Evolutionary conservation across 2,888 invertebrate genomes (phyloP).

Genomic region (Netelia inedita): DNA sequence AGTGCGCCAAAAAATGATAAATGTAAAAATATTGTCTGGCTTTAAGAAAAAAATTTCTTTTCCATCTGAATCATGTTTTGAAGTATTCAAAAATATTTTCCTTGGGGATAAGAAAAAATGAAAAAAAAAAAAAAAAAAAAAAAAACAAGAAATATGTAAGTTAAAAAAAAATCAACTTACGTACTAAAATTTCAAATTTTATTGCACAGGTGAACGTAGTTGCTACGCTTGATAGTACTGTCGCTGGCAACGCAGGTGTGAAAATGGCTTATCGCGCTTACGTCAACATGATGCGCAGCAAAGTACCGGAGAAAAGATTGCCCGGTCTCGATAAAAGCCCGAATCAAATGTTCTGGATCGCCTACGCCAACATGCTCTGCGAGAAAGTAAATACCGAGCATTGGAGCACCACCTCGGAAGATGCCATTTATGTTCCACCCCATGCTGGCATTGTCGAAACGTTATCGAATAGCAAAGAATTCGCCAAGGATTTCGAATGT

Average conservation of each 20-base stretch:
- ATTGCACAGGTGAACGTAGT: slow-evolving; percentile 92
- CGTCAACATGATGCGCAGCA: slow-evolving; percentile 89
- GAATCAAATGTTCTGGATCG: slow-evolving; percentile 89
- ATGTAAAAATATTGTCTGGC: too few species aligned
- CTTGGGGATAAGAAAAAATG: too few species aligned
- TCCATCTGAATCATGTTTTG: too few species aligned
- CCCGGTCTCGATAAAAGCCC: slow-evolving; percentile 91
- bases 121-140: too few species aligned
- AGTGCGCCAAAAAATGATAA: too few species aligned
- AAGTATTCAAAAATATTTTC: too few species aligned
- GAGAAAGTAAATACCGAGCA: slow-evolving; percentile 87
- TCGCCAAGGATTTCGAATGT: slow-evolving; percentile 88
- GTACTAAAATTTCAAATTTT: background rate
- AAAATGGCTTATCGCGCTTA: slow-evolving; percentile 96
- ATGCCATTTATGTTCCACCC: slow-evolving; percentile 91
- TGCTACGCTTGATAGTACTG: slow-evolving; percentile 97
- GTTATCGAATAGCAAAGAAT: slow-evolving; percentile 88
- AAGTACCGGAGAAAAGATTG: slow-evolving; percentile 89
- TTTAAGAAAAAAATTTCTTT: too few species aligned
- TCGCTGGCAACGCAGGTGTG: slow-evolving; percentile 97
- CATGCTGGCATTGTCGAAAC: slow-evolving; percentile 88
- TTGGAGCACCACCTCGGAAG: slow-evolving; percentile 93
- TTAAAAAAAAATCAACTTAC: too few species aligned
- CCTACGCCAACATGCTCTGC: slow-evolving; percentile 89
- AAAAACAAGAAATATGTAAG: too few species aligned